Evolutionary conservation across 2,888 invertebrate species (phyloP).

Genomic region (Ashinkailepas kermadecensis): DNA sequence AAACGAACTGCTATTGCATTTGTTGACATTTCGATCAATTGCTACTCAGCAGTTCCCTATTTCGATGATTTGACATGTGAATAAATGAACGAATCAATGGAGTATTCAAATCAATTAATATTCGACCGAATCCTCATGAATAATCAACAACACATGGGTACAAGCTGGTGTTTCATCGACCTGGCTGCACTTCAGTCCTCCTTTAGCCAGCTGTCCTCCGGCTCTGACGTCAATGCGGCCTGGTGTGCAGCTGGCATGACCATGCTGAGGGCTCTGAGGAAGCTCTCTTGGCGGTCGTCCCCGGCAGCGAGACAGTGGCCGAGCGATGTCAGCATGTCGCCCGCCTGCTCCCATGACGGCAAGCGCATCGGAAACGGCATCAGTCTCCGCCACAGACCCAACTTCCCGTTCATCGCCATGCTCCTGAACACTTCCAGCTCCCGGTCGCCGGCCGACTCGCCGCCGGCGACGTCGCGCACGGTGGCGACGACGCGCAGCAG

Average conservation of each 20-base stretch:
- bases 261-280: not conserved
- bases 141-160: no score
- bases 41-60: no score
- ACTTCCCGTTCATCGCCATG: not conserved
- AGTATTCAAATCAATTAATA: no score
- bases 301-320: no score
- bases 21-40: no score
- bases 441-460: not conserved
- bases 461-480: not conserved
- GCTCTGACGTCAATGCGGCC: not conserved
- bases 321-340: no score
- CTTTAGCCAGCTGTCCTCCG: not conserved
- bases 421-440: not conserved
- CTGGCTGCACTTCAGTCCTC: not conserved
- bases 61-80: no score
- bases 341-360: not conserved
- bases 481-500: not conserved
- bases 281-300: not conserved
- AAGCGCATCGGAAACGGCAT: not conserved
- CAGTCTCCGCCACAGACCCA: not conserved
- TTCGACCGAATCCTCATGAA: no score
- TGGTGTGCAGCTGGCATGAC: not conserved
- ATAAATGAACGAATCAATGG: no score
- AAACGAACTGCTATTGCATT: no score
- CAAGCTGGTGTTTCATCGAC: no score